Conservation (phyloP, 2,888 invertebrate species). For the Mythimna loreyi region DNA sequence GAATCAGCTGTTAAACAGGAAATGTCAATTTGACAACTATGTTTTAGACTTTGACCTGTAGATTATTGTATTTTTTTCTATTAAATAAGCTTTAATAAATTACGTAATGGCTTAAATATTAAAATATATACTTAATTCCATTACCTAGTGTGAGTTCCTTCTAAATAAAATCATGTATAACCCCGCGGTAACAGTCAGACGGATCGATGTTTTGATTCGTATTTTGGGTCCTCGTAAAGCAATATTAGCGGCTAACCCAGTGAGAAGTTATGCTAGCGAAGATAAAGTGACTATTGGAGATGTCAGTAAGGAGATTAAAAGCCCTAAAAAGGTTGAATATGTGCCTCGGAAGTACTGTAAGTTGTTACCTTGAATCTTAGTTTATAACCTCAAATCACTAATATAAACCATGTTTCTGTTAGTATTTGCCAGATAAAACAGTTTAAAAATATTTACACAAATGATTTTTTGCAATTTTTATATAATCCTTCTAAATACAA, state of each 20-base stretch:
- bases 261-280: conserved; percentile 85
- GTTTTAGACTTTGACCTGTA: conserved; percentile 84
- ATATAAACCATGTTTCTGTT: conserved; percentile 33
- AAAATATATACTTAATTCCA: conserved; percentile 32
- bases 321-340: conserved; percentile 93
- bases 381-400: conserved; percentile 64
- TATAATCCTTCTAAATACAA: neutral
- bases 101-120: conserved; percentile 54
- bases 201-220: conserved; percentile 89
- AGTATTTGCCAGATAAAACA: neutral
- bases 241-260: conserved; percentile 80
- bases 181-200: conserved; percentile 82
- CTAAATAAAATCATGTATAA: conserved; percentile 78
- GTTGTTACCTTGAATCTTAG: conserved; percentile 73
- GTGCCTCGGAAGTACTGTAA: conserved; percentile 96
- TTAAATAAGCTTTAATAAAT: conserved; percentile 52
- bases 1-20: conserved; percentile 54
- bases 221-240: conserved; percentile 84
- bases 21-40: conserved; percentile 55
- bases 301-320: conserved; percentile 91
- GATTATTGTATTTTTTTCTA: conserved; percentile 71
- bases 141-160: conserved; percentile 43
- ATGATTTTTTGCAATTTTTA: neutral
- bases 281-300: conserved; percentile 94
- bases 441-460: neutral